phyloP scores from a whole-genome alignment of 2,113 vertebrate genomes.

The Eclectus roratus region DNA sequence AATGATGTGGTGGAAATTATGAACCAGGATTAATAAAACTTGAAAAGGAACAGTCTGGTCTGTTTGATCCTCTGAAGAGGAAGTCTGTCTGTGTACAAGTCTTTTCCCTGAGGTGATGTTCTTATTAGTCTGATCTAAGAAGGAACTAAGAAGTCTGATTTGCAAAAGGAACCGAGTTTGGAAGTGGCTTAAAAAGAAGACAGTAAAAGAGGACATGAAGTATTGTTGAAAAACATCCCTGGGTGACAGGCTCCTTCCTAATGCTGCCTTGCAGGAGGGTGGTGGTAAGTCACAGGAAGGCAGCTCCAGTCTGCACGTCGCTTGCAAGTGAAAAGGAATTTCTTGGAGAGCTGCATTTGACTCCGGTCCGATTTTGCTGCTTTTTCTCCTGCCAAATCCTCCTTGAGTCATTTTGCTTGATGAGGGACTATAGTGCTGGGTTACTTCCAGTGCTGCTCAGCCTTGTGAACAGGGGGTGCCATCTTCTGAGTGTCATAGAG shows the following conservation, averaged over 20 bases:
- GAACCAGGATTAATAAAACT: slow-evolving; percentile 83
- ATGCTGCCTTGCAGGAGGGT: slow-evolving; percentile 9
- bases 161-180: slow-evolving; percentile 27
- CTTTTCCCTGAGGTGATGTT: slow-evolving; percentile 78
- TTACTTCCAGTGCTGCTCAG: not conserved
- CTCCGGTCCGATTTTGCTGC: not conserved
- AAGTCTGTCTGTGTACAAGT: slow-evolving; percentile 74
- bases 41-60: slow-evolving; percentile 79
- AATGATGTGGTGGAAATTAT: slow-evolving; percentile 82
- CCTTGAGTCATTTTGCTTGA: not conserved
- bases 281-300: slow-evolving; percentile 12
- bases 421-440: not conserved
- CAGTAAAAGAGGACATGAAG: slow-evolving; percentile 22
- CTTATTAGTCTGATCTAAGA: slow-evolving; percentile 66
- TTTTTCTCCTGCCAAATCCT: slow-evolving; percentile 15
- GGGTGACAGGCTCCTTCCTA: slow-evolving; percentile 7
- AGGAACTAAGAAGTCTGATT: not conserved
- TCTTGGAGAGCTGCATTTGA: slow-evolving; percentile 35
- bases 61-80: slow-evolving; percentile 79
- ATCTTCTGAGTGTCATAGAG: not conserved
- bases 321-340: slow-evolving; percentile 25
- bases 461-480: not conserved
- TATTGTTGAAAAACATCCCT: slow-evolving; percentile 42
- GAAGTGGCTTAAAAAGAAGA: slow-evolving; percentile 49
- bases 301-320: not conserved